These are phyloP conservation scores for Nixonia krombeini DNA, from an alignment of 1,140 invertebrate species.

Conservation along the genomic window DNA sequence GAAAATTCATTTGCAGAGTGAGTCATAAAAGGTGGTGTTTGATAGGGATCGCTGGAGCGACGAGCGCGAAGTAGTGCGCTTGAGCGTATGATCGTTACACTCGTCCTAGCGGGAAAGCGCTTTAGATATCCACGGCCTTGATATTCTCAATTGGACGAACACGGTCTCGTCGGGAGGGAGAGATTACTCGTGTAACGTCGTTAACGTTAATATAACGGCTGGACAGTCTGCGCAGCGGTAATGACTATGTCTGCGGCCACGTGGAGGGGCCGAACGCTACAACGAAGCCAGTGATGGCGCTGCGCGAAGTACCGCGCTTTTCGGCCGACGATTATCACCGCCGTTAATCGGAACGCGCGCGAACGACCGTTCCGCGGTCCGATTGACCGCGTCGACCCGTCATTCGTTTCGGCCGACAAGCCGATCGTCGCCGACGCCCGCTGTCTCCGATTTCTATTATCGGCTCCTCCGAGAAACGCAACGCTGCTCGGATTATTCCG, in stretches of 20 bases:
- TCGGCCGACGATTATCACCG: conserved; percentile 20
- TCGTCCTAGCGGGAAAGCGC: conserved; percentile 25
- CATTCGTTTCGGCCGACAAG: no score
- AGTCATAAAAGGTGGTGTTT: conserved; percentile 15
- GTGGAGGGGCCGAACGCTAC: background rate
- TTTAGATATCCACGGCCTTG: conserved; percentile 35
- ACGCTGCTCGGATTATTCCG: conserved; percentile 41
- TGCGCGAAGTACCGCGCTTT: conserved; percentile 25
- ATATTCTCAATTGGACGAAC: conserved; percentile 34
- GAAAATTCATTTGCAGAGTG: no score
- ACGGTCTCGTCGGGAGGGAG: conserved; percentile 32
- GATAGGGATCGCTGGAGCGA: conserved; percentile 31
- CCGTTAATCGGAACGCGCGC: conserved; percentile 20
- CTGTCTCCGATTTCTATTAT: conserved; percentile 35
- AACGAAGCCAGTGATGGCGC: conserved; percentile 29
- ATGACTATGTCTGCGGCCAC: conserved; percentile 27
- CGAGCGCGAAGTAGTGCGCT: conserved; percentile 8
- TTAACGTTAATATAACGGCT: conserved; percentile 43
- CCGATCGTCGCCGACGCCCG: conserved; percentile 18
- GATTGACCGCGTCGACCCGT: no score
- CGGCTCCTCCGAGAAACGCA: conserved; percentile 33
- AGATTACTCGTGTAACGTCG: conserved; percentile 40
- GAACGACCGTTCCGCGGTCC: conserved; percentile 27
- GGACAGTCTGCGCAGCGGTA: conserved; percentile 34
- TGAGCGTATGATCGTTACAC: conserved; percentile 23